Base-by-base conservation (phyloP, 1,140 invertebrate species). In the Heterodera schachtii region DNA sequence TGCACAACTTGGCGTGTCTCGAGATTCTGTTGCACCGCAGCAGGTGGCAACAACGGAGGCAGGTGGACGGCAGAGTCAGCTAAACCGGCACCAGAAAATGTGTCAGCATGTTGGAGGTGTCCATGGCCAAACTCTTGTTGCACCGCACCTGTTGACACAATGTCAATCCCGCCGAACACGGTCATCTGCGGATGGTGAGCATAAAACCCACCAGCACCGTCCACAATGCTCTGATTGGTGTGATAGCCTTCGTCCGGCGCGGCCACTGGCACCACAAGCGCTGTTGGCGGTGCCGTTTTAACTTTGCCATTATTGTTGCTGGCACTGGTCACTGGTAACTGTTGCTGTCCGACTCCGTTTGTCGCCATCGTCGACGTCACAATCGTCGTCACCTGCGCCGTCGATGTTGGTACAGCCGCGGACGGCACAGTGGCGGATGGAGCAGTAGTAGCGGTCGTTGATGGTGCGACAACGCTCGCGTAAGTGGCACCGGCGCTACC, bases 201-300 rank as follows among this genome's bases (percentile, higher is more conserved):
- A 31, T 31, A 31, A 31, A n/a, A n/a, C n/a, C 67, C 19, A 57
- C 74, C 52, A 13, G 31, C 60, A 9, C 78, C 19, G 83, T 85
- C 75, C 16, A 8, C 9, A 46, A 75, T 74, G 82, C 82, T 83
- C 75, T 80, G 83, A 49, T 64, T 78, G 21, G 82, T 83, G 84
- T 83, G 80, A 74, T 83, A 83, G 52, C 82, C 82, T 41, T 83
- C 82, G 69, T 83, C 82, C 13, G 57, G 79, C 16, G 46, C 78
- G 44, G 66, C 4, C 21, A 73, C 8, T 31, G 31, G 31, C 31
- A 31, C 31, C 31, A 31, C 31, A 31, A 31, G 31, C 31, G 31
- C 19, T 3, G 44, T 80, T 60, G 81, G 52, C 16, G 41, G 79
- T 52, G 52, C 52, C 9, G 52, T 16, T 11, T 2, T 5, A 52